Evolutionary conservation across 2,888 invertebrate genomes (phyloP).

Genomic region (Hirtodrosophila alboralis): DNA sequence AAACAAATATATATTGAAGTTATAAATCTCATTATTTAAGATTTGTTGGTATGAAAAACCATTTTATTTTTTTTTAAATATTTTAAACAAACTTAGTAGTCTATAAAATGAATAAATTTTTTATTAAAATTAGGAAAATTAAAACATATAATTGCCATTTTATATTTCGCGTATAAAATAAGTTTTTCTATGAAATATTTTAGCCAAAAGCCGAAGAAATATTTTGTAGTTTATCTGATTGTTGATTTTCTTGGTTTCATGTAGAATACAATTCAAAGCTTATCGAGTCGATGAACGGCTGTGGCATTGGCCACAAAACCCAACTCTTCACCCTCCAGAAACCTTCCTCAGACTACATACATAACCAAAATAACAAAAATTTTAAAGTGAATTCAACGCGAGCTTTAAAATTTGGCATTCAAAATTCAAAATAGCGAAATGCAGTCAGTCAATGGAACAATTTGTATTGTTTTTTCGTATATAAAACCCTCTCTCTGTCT

Average conservation of each 20-base stretch:
- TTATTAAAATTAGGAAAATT: too few relatives aligned
- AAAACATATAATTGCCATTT: too few relatives aligned
- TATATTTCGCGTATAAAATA: too few relatives aligned
- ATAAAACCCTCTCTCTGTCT: not conserved
- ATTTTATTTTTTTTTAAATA: too few relatives aligned
- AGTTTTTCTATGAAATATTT: too few relatives aligned
- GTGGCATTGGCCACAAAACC: slow-evolving; percentile 57
- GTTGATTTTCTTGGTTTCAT: slow-evolving; percentile 5
- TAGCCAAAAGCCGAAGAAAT: not conserved
- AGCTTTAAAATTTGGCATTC: slow-evolving; percentile 44
- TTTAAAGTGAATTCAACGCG: not conserved
- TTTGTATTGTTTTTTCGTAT: slow-evolving; percentile 26
- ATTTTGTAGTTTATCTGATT: slow-evolving; percentile 18
- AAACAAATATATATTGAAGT: too few relatives aligned
- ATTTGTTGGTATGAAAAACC: too few relatives aligned
- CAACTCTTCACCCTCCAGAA: not conserved
- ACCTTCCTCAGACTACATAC: not conserved
- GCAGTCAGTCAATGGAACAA: slow-evolving; percentile 64
- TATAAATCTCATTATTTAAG: too few relatives aligned
- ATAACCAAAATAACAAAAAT: not conserved
- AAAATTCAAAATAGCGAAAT: slow-evolving; percentile 52
- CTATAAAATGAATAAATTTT: too few relatives aligned
- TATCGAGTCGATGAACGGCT: slow-evolving; percentile 63
- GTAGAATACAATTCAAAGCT: slow-evolving; percentile 29
- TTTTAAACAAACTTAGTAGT: too few relatives aligned